Evolutionary conservation across 2,113 vertebrate species (phyloP).

Genomic region (Ammodytes marinus): DNA sequence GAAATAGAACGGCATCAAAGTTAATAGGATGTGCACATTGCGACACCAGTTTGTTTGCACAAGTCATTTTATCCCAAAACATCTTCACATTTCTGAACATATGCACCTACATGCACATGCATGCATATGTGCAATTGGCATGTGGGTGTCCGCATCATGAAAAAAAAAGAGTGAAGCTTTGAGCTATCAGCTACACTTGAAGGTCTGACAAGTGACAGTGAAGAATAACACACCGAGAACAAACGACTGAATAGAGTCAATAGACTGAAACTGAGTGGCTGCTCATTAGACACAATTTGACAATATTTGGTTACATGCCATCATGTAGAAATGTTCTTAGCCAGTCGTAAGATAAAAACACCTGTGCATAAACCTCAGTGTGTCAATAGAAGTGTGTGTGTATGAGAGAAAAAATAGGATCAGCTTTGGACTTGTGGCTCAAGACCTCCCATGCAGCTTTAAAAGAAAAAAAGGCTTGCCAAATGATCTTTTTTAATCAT

Average conservation of each 20-base stretch:
- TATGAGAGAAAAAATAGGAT: not conserved
- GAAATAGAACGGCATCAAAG: slow-evolving; percentile 31
- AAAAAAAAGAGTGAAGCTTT: slow-evolving; percentile 36
- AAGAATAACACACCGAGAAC: slow-evolving; percentile 52
- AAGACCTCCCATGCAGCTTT: slow-evolving; percentile 17
- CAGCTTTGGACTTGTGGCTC: not conserved
- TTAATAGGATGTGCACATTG: slow-evolving; percentile 24
- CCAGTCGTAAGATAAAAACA: slow-evolving; percentile 55
- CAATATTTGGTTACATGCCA: slow-evolving; percentile 38
- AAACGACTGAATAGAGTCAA: slow-evolving; percentile 50
- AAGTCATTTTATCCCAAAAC: slow-evolving; percentile 14
- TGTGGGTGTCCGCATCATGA: slow-evolving; percentile 36
- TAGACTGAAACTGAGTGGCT: slow-evolving; percentile 57
- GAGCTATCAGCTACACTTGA: slow-evolving; percentile 53
- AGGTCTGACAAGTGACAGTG: slow-evolving; percentile 52
- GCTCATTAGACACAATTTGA: slow-evolving; percentile 52
- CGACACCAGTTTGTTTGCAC: slow-evolving; percentile 19
- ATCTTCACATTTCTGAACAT: slow-evolving; percentile 18
- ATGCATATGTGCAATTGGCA: slow-evolving; percentile 7
- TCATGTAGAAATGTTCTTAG: slow-evolving; percentile 45
- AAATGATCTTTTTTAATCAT: slow-evolving; percentile 33
- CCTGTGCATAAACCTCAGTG: slow-evolving; percentile 45
- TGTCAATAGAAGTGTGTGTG: slow-evolving; percentile 28
- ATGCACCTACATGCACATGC: not conserved
- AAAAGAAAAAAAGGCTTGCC: slow-evolving; percentile 4